Conservation (phyloP, 2,797 vertebrate genomes). For the Uromys caudimaculatus region DNA sequence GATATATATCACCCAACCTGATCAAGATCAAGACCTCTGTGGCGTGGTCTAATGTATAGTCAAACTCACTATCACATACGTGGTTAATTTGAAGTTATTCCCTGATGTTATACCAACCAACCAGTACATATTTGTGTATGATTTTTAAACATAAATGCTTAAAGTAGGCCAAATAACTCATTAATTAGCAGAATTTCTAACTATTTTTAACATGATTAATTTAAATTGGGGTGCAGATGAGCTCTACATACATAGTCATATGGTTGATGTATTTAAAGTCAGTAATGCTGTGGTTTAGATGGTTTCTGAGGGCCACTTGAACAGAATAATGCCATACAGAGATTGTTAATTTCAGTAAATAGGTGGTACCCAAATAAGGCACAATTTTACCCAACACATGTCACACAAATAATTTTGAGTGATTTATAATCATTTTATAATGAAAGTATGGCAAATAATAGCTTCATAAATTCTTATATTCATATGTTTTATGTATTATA, state of each 20-base stretch:
- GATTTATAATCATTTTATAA: neutral
- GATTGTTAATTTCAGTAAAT: neutral
- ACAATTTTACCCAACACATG: slow-evolving; percentile 3
- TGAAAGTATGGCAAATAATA: neutral
- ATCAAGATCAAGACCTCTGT: neutral
- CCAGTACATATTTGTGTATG: neutral
- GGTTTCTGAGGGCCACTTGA: neutral
- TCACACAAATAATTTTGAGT: neutral
- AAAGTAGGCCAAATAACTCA: neutral
- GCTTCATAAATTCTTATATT: neutral
- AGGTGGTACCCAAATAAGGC: neutral
- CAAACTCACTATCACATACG: neutral
- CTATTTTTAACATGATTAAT: neutral
- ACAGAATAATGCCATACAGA: neutral
- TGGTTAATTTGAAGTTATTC: slow-evolving; percentile 15
- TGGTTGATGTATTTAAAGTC: neutral
- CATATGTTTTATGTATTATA: slow-evolving; percentile 12
- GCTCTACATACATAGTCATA: neutral
- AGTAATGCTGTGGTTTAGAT: neutral
- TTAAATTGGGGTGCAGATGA: neutral
- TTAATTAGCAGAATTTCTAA: neutral
- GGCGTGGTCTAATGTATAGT: neutral
- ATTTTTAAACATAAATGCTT: slow-evolving; percentile 4
- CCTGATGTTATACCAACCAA: neutral
- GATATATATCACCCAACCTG: neutral